These are phyloP conservation scores for Phocoena phocoena DNA, from an alignment of 2,113 vertebrate species.

Conservation along the genomic window DNA sequence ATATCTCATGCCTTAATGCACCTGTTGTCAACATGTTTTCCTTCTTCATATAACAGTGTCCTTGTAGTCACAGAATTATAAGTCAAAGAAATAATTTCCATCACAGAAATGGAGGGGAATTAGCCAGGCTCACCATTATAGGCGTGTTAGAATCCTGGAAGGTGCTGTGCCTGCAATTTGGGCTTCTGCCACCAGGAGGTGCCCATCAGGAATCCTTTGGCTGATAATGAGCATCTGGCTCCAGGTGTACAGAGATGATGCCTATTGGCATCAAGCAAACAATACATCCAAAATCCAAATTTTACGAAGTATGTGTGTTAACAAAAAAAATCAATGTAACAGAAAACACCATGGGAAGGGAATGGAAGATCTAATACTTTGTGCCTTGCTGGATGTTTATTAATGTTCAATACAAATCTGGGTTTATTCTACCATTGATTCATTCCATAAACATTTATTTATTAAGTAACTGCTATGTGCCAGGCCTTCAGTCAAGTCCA, in stretches of 20 bases:
- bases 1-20: background rate
- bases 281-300: background rate
- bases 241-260: too few relatives aligned
- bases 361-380: background rate
- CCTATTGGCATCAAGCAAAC: background rate
- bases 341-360: background rate
- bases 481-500: background rate
- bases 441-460: background rate
- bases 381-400: background rate
- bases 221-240: too few relatives aligned
- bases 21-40: background rate
- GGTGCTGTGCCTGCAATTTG: background rate
- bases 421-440: background rate
- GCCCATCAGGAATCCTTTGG: accelerated
- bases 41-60: too few relatives aligned
- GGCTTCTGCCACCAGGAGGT: background rate
- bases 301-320: background rate
- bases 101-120: background rate
- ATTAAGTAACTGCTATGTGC: background rate
- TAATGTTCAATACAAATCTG: background rate
- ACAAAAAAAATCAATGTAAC: background rate
- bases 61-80: background rate
- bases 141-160: background rate
- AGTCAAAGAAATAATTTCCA: background rate
- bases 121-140: accelerated